phyloP scores from a whole-genome alignment of 2,797 vertebrate species.

The Gobionotothen gibberifrons region DNA sequence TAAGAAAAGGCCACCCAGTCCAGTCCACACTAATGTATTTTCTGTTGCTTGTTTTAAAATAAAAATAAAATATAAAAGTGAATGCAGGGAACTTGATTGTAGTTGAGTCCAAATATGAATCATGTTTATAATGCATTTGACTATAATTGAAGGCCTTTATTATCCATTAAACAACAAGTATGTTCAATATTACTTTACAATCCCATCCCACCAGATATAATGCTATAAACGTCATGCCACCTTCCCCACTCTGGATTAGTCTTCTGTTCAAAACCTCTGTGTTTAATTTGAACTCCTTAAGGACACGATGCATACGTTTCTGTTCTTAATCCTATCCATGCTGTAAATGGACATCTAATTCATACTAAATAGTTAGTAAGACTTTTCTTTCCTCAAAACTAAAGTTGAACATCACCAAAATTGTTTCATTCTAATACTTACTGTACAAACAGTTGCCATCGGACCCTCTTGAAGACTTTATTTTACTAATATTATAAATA shows the following conservation, averaged over 20 bases:
- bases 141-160: background rate
- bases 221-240: background rate
- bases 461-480: background rate
- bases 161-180: slow-evolving; percentile 1
- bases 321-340: background rate
- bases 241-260: background rate
- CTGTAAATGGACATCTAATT: background rate
- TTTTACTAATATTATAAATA: background rate
- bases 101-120: background rate
- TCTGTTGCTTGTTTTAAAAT: slow-evolving; percentile 9
- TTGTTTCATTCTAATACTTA: background rate
- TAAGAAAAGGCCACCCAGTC: slow-evolving; percentile 14
- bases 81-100: background rate
- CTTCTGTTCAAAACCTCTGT: background rate
- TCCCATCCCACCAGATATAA: slow-evolving; percentile 39
- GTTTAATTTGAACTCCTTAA: background rate
- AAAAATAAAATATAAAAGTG: slow-evolving; percentile 2
- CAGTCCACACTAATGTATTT: slow-evolving; percentile 22
- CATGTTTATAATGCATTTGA: background rate
- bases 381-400: background rate
- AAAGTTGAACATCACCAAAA: background rate
- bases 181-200: slow-evolving; percentile 55
- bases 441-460: background rate
- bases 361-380: too few relatives aligned
- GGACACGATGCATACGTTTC: background rate